Evolutionary conservation across 2,797 vertebrate species (phyloP).

Genomic region (Perodicticus potto): DNA sequence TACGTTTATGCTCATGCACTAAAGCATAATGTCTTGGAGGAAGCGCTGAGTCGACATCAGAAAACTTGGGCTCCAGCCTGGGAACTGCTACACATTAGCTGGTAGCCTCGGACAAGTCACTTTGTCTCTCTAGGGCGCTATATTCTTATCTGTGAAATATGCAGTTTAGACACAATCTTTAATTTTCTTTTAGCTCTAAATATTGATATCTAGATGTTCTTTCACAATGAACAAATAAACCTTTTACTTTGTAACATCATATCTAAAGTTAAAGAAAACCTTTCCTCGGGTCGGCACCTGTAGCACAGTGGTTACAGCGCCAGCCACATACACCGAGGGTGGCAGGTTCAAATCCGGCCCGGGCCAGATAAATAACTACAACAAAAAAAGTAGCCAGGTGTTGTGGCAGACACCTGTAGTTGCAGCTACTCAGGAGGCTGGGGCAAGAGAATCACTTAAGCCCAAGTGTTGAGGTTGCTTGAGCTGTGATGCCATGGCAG

Average conservation of each 20-base stretch:
- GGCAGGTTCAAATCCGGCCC: too few relatives aligned
- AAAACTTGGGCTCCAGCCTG: neutral
- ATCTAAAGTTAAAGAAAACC: constrained; percentile 15
- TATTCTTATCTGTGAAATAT: neutral
- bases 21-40: neutral
- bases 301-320: too few relatives aligned
- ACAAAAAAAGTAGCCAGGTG: too few relatives aligned
- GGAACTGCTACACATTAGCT: neutral
- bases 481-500: too few relatives aligned
- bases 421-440: too few relatives aligned
- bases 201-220: neutral
- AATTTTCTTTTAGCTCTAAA: constrained; percentile 1
- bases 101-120: neutral
- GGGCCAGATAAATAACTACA: too few relatives aligned
- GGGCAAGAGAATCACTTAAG: too few relatives aligned
- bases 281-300: neutral
- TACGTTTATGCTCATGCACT: neutral
- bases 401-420: too few relatives aligned
- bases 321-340: too few relatives aligned
- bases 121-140: neutral
- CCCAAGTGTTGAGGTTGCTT: too few relatives aligned
- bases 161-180: neutral
- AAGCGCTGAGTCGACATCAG: neutral
- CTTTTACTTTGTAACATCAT: neutral
- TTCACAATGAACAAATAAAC: neutral